Evolutionary conservation across 1,140 invertebrate genomes (phyloP).

Genomic region (honey bee (Apis mellifera)): Amel_HAv3.1 CM009937.2:8828001-8828500

Average conservation of each 20-base stretch:
- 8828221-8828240: not conserved
- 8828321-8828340: not conserved
- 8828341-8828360: slow-evolving; percentile 23
- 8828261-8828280: not conserved
- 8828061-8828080: too few species aligned
- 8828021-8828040: too few species aligned
- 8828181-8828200: not conserved
- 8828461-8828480: too few species aligned
- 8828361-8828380: slow-evolving; percentile 31
- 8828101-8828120: too few species aligned
- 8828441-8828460: not conserved
- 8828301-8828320: not conserved
- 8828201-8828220: not conserved
- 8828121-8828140: too few species aligned
- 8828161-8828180: too few species aligned
- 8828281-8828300: not conserved
- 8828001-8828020: too few species aligned
- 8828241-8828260: too few species aligned
- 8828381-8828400: slow-evolving; percentile 10
- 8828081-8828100: too few species aligned
- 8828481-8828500: too few species aligned
- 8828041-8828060: too few species aligned
- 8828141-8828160: too few species aligned
- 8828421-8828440: not conserved
- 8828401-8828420: not conserved